Percentiles rank a stretch among this genome's conserved stretches.
phyloP scores from a whole-genome alignment of 2,888 invertebrate genomes.

The Brachypalpus laphriformis region DNA sequence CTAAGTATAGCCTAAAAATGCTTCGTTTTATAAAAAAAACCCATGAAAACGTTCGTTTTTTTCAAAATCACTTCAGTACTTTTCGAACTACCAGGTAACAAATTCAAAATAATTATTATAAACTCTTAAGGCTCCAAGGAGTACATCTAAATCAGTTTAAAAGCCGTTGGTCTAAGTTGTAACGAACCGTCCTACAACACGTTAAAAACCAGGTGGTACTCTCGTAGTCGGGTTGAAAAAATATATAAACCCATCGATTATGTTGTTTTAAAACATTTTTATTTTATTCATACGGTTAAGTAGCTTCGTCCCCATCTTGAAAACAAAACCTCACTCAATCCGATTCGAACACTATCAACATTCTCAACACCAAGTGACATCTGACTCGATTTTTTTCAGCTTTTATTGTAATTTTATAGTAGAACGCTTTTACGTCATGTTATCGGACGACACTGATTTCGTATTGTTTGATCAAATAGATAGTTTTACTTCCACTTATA shows the following conservation, averaged over 20 bases:
- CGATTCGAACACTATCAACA: background rate
- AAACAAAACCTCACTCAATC: background rate
- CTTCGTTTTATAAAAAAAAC: too few relatives aligned
- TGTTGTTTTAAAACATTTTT: background rate
- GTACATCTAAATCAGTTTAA: too few relatives aligned
- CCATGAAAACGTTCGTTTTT: too few relatives aligned
- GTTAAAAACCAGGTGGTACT: too few relatives aligned
- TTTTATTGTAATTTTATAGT: conserved; percentile 51
- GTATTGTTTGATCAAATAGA: conserved; percentile 51
- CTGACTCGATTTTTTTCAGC: background rate
- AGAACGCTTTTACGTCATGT: conserved; percentile 43
- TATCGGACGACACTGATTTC: conserved; percentile 47
- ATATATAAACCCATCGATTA: background rate
- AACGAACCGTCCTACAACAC: too few relatives aligned
- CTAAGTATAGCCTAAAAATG: too few relatives aligned
- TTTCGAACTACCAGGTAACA: too few relatives aligned
- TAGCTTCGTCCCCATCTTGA: background rate
- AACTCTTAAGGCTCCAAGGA: too few relatives aligned
- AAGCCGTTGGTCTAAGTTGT: too few relatives aligned
- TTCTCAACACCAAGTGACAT: background rate
- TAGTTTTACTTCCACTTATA: conserved; percentile 34
- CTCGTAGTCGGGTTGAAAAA: too few relatives aligned
- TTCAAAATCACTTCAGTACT: too few relatives aligned
- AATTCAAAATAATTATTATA: too few relatives aligned
- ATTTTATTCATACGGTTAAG: background rate